These are phyloP conservation scores for Phyllostomus hastatus DNA, from an alignment of 2,113 vertebrate species.

Conservation along the genomic window DNA sequence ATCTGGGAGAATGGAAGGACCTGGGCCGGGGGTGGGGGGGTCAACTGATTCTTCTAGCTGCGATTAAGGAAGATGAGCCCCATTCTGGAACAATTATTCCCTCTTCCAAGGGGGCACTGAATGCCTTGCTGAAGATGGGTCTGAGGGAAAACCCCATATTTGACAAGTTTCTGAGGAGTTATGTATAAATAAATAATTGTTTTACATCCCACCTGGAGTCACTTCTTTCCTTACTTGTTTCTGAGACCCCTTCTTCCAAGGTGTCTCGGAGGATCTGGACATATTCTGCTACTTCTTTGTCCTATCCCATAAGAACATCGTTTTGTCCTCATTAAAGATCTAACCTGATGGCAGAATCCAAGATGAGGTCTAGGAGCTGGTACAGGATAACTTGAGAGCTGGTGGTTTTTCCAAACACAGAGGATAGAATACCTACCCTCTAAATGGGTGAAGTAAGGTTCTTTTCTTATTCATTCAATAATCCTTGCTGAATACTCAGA, in stretches of 20 bases:
- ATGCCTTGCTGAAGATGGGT: background rate
- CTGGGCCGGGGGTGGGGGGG: background rate
- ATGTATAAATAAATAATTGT: background rate
- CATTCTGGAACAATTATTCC: background rate
- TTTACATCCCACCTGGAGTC: background rate
- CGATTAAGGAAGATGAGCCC: background rate
- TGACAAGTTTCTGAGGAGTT: background rate
- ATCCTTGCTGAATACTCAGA: background rate
- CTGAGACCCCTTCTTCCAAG: background rate
- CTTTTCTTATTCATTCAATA: background rate
- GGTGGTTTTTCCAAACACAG: background rate
- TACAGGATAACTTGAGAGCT: background rate
- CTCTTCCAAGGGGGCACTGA: background rate
- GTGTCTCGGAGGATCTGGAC: background rate
- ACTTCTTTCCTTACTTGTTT: background rate
- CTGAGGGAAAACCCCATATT: background rate
- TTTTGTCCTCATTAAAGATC: background rate
- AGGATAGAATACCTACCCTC: background rate
- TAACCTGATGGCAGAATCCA: background rate
- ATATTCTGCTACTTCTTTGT: background rate
- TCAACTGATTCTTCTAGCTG: background rate
- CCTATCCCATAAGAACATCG: background rate
- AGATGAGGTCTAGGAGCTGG: background rate
- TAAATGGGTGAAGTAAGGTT: background rate
- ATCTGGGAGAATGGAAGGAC: background rate